Evolutionary conservation across 2,888 invertebrate species (phyloP).

Genomic region (Drosophila nr. medialis): DNA sequence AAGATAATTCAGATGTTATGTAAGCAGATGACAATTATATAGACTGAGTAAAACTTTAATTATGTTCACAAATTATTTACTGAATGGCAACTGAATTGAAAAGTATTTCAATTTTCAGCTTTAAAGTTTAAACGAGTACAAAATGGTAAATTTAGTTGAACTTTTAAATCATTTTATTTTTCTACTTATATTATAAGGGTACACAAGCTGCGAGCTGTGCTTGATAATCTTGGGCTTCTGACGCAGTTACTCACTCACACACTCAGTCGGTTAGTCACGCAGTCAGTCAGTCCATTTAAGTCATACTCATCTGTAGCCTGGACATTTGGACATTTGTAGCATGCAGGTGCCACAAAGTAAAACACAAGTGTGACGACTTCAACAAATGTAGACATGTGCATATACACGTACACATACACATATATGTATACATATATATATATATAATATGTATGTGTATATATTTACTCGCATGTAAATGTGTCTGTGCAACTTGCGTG

Average conservation of each 20-base stretch:
- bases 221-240: not conserved
- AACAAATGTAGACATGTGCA: conserved; percentile 21
- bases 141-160: not conserved
- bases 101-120: not conserved
- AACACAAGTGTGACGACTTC: conserved; percentile 36
- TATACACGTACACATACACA: not conserved
- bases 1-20: too few relatives aligned
- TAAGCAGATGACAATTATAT: not conserved
- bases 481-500: conserved; percentile 33
- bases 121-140: not conserved
- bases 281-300: conserved; percentile 30
- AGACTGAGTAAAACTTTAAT: not conserved
- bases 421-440: not conserved
- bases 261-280: not conserved
- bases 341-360: conserved; percentile 38
- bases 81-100: not conserved
- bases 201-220: conserved; percentile 1
- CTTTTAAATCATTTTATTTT: not conserved
- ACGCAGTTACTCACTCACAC: not conserved
- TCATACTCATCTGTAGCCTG: conserved; percentile 22
- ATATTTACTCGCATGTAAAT: conserved; percentile 10
- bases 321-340: conserved; percentile 30
- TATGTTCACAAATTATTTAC: not conserved
- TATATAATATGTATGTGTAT: not conserved
- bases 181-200: not conserved